Percentiles rank a stretch among this genome's conserved stretches.
Conservation (phyloP, 2,888 invertebrate genomes). For the Clostera curtula region DNA sequence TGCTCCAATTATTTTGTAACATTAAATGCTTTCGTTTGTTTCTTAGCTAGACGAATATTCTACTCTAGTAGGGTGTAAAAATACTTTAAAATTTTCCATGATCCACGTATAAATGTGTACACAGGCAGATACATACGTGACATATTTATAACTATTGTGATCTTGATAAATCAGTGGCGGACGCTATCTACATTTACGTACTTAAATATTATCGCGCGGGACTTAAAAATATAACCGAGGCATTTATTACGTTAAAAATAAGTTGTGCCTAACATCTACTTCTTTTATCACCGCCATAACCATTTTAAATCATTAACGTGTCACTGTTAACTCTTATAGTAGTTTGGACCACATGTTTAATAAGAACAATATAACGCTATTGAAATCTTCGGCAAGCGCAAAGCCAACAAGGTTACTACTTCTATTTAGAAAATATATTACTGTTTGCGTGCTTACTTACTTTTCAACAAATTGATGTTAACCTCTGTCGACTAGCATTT, state of each 20-base stretch:
- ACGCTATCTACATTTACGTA: conserved; percentile 48
- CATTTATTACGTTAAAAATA: too few relatives aligned
- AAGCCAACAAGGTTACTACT: background rate
- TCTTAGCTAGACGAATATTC: conserved; percentile 6
- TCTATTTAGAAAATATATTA: background rate
- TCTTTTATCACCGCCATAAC: too few relatives aligned
- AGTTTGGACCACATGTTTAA: too few relatives aligned
- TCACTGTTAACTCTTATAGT: too few relatives aligned
- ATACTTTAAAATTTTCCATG: conserved; percentile 36
- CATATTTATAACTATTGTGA: conserved; percentile 51
- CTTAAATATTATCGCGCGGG: too few relatives aligned
- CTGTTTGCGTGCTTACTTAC: conserved; percentile 2
- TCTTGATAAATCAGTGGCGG: conserved; percentile 48
- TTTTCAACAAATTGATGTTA: conserved; percentile 12
- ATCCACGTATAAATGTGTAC: conserved; percentile 19
- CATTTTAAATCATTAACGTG: too few relatives aligned
- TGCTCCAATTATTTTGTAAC: background rate
- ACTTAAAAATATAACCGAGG: too few relatives aligned
- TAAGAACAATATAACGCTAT: too few relatives aligned
- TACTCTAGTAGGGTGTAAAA: too few relatives aligned
- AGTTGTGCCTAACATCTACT: too few relatives aligned
- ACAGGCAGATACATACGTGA: conserved; percentile 39
- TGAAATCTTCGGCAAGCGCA: too few relatives aligned
- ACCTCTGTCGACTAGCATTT: conserved; percentile 22
- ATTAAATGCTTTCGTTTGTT: background rate